Evolutionary conservation across 2,113 vertebrate species (phyloP), one percentile per base, ranked within the genome.

Genomic region (Datnioides undecimradiatus): DNA sequence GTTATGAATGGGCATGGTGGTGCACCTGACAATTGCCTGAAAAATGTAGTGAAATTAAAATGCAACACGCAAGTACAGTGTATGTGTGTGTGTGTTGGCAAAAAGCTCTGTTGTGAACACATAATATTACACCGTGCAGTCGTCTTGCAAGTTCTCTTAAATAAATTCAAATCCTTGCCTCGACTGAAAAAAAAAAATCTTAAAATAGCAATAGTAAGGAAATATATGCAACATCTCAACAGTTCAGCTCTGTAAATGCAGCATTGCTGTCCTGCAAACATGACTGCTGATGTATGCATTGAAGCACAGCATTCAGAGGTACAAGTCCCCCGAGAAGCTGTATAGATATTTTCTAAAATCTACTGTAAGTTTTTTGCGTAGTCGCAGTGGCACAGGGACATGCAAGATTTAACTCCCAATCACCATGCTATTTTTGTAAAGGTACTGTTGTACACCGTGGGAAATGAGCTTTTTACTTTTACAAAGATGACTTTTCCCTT

Each of bases 401-500:
- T 38, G 40, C 62, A 40, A 63, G 49, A 74, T 7, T 74, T 21
- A 70, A 76, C 65, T 76, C 72, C 38, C 66, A 71, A 74, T 81
- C 71, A 46, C 25, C 25, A 17, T 49, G 49, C 66, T 85, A 82
- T 90, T 85, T 90, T 80, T 64, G 67, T 58, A 54, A 83, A 86
- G 79, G 73, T 73, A 84, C 54, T 34, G 55, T 69, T 82, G 66
- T 73, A 83, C 78, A 63, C 69, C 40, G 19, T 45, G 73, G 87
- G 90, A 88, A 90, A 90, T 84, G 55, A 81, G 86, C 80, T 58
- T 69, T 69, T 81, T 67, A 69, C 78, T 79, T 64, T 78, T 71
- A 83, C 86, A 87, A 79, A 74, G 83, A 89, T 86, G 82, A 69
- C 78, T 86, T 72, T 76, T 82, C 79, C 80, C 84, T 77, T 80